Base-by-base conservation (phyloP, 2,797 vertebrate species). In the Coendou prehensilis region DNA sequence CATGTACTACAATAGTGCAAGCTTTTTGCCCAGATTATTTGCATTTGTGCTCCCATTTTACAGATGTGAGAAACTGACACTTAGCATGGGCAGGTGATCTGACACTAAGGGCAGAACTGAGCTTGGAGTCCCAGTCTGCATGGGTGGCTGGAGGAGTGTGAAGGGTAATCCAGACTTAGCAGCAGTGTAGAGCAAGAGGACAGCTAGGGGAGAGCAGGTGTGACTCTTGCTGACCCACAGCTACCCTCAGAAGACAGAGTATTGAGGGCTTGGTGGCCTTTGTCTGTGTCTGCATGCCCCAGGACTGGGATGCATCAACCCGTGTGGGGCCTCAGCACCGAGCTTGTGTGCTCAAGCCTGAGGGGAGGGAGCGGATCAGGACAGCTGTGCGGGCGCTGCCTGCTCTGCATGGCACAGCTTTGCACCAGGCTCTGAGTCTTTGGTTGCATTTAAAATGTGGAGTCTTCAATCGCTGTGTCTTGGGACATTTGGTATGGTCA, bases 291-390 rank as follows among this genome's bases (percentile, higher is more conserved):
- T 57, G 15, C 18, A 5, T 26, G 9, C n/a, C 15, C 59, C 84
- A 23, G 85, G 15, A 6, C 18, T 63, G 15, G 13, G 59, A 28
- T 61, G 4, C 85, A 28, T 54, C 41, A 50, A 1, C 54, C 2
- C 3, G 2, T 20, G 8, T 69, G 45, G 22, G 47, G 13, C 41
- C 23, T 37, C 87, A 56, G 22, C 50, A 10, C 85, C 33, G 15
- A 61, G 9, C 2, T 50, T 20, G 56, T 64, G 33, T 1, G 0
- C 9, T 59, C 50, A 2, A 8, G 11, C 28, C 0, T 0, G 59
- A 47, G 54, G 23, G 3, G 18, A 6, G 22, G 5, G 50, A 11
- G 5, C 18, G 28, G 10, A 0, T n/a, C 7, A 0, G 33, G 59
- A 78, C 22, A 61, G 6, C 88, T 9, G 26, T 2, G 4, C 1